These are phyloP conservation scores for Macropodus opercularis DNA, from an alignment of 2,797 vertebrate genomes.

Conservation along the genomic window DNA sequence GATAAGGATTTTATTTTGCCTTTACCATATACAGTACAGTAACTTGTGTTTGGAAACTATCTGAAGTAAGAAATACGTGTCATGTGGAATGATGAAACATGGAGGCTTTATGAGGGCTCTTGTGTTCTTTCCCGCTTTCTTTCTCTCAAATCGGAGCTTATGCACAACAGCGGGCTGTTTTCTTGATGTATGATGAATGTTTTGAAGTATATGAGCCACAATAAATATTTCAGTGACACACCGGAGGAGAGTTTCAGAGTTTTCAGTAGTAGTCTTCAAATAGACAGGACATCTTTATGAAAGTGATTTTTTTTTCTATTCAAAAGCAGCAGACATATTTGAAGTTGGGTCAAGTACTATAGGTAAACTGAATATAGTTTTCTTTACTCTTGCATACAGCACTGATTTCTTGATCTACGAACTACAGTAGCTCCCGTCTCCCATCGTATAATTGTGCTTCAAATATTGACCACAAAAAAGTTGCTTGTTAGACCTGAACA, in stretches of 20 bases:
- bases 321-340: conserved; percentile 2
- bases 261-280: conserved; percentile 26
- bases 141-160: conserved; percentile 4
- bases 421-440: neutral
- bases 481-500: conserved; percentile 17
- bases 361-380: neutral
- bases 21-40: conserved; percentile 5
- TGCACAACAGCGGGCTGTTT: conserved; percentile 1
- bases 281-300: neutral
- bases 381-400: conserved; percentile 1
- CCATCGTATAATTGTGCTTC: conserved; percentile 2
- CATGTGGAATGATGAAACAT: conserved; percentile 7
- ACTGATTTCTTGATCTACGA: neutral
- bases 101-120: neutral
- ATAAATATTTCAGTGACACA: conserved; percentile 40
- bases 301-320: conserved; percentile 5
- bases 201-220: conserved; percentile 12
- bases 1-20: conserved; percentile 19
- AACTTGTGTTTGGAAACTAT: conserved; percentile 7
- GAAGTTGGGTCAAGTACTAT: neutral
- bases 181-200: conserved; percentile 22
- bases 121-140: neutral
- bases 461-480: conserved; percentile 22
- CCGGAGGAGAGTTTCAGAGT: conserved; percentile 7
- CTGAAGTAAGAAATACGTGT: conserved; percentile 10